Base-by-base conservation (phyloP, 2,888 invertebrate species). In the Melanchra persicariae region DNA sequence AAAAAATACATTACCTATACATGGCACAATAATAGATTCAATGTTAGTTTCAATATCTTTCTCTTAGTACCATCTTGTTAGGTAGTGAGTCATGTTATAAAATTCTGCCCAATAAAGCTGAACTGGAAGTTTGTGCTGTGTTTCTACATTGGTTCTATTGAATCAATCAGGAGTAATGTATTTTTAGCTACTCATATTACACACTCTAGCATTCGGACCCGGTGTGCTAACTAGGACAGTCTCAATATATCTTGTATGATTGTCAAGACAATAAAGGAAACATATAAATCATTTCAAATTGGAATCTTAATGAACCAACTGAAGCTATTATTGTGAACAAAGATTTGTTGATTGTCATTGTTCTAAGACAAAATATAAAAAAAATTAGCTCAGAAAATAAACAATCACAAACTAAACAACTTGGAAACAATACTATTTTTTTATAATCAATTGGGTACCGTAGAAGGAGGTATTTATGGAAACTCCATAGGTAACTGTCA, bases 161-260 rank as follows among this genome's bases (percentile, higher is more conserved):
- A 63, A 30, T 69, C 26, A 60, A 64, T 76, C 24, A 45, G 8
- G n/a, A 60, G 26, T 40, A 47, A 26, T 40, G 12, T 45, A 45
- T 22, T 24, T 57, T 24, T 45, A 54, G 15, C n/a, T 43, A 24
- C 43, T 24, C 6, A 37, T 22, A 4, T 17, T 30, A 19, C 45
- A 54, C 47, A 40, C n/a, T 8, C 34, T 40, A 15, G 10, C 17
- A 40, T 47, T 34, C n/a, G n/a, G n/a, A n/a, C n/a, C 10, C 30
- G 45, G n/a, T 55, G 12, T 22, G 12, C 17, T 22, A 45, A 22
- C 22, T 37, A 26, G 49, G 55, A 15, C 49, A 43, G 54, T 40
- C n/a, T 19, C 40, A 34, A 34, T 12, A 45, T 54, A 45, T 45
- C 6, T 7, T 45, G 45, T 45, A 19, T 45, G 19, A 45, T 19